Conservation (phyloP, 1,140 invertebrate species). For the Sweltsa coloradensis region DNA sequence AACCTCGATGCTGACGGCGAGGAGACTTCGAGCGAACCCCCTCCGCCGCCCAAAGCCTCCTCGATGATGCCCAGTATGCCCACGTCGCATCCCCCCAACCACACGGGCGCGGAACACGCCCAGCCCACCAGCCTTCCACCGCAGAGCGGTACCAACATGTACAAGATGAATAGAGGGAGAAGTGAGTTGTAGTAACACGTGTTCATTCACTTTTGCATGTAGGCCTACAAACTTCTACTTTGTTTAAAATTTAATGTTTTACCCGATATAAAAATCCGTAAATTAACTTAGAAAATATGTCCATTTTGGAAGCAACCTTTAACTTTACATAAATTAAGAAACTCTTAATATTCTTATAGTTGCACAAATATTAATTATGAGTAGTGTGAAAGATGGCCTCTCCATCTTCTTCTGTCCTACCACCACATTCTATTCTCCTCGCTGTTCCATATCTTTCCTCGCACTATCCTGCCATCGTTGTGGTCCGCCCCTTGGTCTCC, state of each 20-base stretch:
- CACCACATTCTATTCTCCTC: too few species aligned
- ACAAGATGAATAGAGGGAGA: conserved; percentile 59
- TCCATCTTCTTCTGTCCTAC: too few species aligned
- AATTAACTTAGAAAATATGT: not conserved
- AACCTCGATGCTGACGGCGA: conserved; percentile 64
- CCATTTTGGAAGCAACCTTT: not conserved
- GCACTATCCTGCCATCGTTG: too few species aligned
- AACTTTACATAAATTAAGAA: not conserved
- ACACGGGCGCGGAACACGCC: too few species aligned
- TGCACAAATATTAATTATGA: not conserved
- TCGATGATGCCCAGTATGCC: too few species aligned
- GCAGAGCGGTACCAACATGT: conserved; percentile 57
- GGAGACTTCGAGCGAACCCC: conserved; percentile 39
- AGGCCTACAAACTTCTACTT: not conserved
- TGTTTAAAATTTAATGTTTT: not conserved
- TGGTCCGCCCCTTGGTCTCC: too few species aligned
- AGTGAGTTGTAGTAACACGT: conserved; percentile 37
- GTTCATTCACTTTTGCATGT: not conserved
- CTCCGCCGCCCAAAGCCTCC: conserved; percentile 66
- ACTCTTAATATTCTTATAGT: not conserved
- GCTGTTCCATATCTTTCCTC: too few species aligned
- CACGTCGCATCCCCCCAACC: too few species aligned
- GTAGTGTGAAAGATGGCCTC: too few species aligned
- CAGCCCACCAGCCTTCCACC: too few species aligned
- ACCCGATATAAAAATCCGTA: not conserved